Percentiles rank a stretch among this genome's conserved stretches.
Evolutionary conservation across 2,113 vertebrate species (phyloP).

Genomic region (Cyanistes caeruleus): DNA sequence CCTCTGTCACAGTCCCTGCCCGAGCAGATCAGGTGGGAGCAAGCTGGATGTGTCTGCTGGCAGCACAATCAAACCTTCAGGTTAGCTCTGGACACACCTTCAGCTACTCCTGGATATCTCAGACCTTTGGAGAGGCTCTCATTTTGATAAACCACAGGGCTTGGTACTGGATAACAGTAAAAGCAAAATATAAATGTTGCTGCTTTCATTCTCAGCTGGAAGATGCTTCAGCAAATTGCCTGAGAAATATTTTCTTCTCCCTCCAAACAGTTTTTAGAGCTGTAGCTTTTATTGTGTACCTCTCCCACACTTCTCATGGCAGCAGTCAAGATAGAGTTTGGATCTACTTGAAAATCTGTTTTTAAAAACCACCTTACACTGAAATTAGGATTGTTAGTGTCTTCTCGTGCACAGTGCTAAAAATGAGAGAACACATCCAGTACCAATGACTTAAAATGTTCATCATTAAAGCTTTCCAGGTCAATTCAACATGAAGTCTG

Average conservation of each 20-base stretch:
- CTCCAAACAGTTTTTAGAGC: background rate
- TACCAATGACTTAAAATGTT: background rate
- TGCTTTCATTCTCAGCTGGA: background rate
- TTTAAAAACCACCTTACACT: background rate
- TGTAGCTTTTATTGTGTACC: background rate
- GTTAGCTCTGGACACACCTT: background rate
- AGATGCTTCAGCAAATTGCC: background rate
- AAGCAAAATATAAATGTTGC: background rate
- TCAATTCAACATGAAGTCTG: background rate
- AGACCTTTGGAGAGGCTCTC: background rate
- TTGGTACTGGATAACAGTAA: background rate
- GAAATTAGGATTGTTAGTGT: background rate
- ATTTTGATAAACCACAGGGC: background rate
- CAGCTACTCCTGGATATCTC: background rate
- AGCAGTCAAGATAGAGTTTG: background rate
- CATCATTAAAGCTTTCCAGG: background rate
- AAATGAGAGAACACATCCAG: background rate
- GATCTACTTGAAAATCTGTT: background rate
- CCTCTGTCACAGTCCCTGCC: background rate
- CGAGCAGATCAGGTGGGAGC: background rate
- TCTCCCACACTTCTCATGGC: background rate
- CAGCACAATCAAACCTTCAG: background rate
- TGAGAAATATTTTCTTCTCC: background rate
- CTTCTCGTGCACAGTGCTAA: background rate
- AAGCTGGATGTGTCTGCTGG: background rate